A percentile compares a stretch with the other conserved stretches of the same genome.
Conservation (phyloP, 2,113 vertebrate genomes). For the Rostratula benghalensis region DNA sequence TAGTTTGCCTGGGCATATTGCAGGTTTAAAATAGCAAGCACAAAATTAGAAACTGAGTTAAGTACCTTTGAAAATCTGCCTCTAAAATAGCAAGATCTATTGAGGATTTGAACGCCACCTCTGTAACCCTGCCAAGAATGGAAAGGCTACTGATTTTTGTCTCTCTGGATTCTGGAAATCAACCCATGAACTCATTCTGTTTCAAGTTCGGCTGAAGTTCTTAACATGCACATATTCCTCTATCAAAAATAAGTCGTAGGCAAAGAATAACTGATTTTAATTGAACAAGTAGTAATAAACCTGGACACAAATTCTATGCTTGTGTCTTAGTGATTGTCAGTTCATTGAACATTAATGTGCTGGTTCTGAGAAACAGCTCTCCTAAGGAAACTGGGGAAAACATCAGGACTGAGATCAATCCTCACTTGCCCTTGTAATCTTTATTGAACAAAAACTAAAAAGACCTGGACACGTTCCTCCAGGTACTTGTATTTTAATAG, state of each 20-base stretch:
- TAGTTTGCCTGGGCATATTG: background rate
- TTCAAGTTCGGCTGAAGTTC: background rate
- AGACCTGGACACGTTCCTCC: background rate
- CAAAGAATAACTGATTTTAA: background rate
- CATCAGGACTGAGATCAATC: background rate
- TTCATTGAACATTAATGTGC: background rate
- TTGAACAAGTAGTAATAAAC: background rate
- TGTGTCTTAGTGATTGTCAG: background rate
- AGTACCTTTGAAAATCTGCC: slow-evolving; percentile 41
- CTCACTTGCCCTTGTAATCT: background rate
- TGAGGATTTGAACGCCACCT: background rate
- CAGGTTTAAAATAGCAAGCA: slow-evolving; percentile 9
- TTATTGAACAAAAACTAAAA: background rate
- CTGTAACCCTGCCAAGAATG: background rate
- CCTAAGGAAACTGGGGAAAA: background rate
- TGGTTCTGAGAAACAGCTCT: background rate
- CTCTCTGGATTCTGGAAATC: background rate
- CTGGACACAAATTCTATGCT: background rate
- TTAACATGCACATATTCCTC: background rate
- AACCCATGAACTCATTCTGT: background rate
- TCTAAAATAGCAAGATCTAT: background rate
- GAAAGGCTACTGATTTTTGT: background rate
- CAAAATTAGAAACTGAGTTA: slow-evolving; percentile 32
- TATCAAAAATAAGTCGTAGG: background rate
- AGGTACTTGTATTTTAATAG: background rate